These are phyloP conservation scores for Muntiacus reevesi DNA, from an alignment of 2,113 vertebrate genomes.

Conservation along the genomic window DNA sequence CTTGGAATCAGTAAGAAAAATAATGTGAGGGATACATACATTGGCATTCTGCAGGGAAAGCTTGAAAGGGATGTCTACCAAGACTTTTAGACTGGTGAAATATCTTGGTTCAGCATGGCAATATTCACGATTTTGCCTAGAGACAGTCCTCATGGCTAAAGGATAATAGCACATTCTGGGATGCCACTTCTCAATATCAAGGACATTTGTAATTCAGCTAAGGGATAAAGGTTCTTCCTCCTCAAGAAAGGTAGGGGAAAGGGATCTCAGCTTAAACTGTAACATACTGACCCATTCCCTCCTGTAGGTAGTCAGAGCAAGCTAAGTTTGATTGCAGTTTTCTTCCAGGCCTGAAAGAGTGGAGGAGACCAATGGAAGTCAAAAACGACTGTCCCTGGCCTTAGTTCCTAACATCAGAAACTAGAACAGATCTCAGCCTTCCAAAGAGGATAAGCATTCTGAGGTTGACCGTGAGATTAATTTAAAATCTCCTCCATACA, in stretches of 20 bases:
- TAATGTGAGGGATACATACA: not conserved
- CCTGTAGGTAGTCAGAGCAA: not conserved
- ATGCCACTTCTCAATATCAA: not conserved
- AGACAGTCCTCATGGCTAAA: not conserved
- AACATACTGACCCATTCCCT: not conserved
- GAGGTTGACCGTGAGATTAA: not conserved
- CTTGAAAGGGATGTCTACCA: not conserved
- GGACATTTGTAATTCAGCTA: not conserved
- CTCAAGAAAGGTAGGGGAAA: not conserved
- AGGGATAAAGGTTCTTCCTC: not conserved
- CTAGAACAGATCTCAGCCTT: not conserved
- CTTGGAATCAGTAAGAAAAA: conserved; percentile 2
- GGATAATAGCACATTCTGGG: not conserved
- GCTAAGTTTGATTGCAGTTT: not conserved
- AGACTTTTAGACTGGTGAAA: not conserved
- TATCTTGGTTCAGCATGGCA: not conserved
- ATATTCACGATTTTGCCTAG: not conserved
- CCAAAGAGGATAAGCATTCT: not conserved
- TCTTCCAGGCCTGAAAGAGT: not conserved
- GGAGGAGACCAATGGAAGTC: not conserved
- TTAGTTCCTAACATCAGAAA: not conserved
- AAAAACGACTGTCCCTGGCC: not conserved
- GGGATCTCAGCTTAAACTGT: not conserved
- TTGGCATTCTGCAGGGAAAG: not conserved
- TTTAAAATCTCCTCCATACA: not conserved